A percentile compares a stretch with the other conserved stretches of the same genome.
These are phyloP conservation scores for Prorops nasuta DNA, from an alignment of 1,140 invertebrate genomes.

Conservation along the genomic window DNA sequence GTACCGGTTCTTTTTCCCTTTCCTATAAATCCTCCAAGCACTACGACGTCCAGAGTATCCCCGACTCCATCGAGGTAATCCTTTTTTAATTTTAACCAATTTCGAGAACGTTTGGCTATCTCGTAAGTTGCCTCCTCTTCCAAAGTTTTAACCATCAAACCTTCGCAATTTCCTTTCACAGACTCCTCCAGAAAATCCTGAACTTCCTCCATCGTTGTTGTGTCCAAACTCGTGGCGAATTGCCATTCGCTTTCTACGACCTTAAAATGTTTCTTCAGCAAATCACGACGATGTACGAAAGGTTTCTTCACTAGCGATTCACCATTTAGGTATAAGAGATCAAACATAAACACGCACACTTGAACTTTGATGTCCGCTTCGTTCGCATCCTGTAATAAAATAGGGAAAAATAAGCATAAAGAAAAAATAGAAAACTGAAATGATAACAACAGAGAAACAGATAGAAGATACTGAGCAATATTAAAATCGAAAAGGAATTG, in stretches of 20 bases:
- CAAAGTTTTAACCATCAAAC: slow-evolving; percentile 97
- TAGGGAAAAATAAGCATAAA: slow-evolving; percentile 3
- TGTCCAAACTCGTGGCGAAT: slow-evolving; percentile 85
- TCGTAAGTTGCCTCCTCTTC: slow-evolving; percentile 94
- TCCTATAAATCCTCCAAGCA: slow-evolving; percentile 93
- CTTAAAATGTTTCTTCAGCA: slow-evolving; percentile 75
- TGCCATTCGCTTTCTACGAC: slow-evolving; percentile 82
- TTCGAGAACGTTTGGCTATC: slow-evolving; percentile 94
- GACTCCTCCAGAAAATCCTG: slow-evolving; percentile 93
- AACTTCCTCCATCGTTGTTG: slow-evolving; percentile 87
- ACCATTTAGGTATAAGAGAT: slow-evolving; percentile 94
- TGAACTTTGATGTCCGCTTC: slow-evolving; percentile 92
- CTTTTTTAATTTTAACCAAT: slow-evolving; percentile 98
- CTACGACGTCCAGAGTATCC: slow-evolving; percentile 92
- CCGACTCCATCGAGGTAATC: slow-evolving; percentile 95
- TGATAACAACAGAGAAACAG: no score
- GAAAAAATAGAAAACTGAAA: neutral
- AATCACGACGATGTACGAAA: slow-evolving; percentile 72
- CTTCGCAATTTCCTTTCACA: slow-evolving; percentile 97
- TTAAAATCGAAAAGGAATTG: neutral
- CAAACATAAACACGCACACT: slow-evolving; percentile 98
- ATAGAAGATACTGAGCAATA: no score
- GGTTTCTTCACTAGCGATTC: slow-evolving; percentile 79
- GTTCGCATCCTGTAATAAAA: slow-evolving; percentile 71
- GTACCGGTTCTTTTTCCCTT: slow-evolving; percentile 91